A percentile compares a stretch with the other conserved stretches of the same genome.
These are phyloP conservation scores for Syrrhaptes paradoxus DNA, from an alignment of 2,113 vertebrate genomes.

Conservation along the genomic window DNA sequence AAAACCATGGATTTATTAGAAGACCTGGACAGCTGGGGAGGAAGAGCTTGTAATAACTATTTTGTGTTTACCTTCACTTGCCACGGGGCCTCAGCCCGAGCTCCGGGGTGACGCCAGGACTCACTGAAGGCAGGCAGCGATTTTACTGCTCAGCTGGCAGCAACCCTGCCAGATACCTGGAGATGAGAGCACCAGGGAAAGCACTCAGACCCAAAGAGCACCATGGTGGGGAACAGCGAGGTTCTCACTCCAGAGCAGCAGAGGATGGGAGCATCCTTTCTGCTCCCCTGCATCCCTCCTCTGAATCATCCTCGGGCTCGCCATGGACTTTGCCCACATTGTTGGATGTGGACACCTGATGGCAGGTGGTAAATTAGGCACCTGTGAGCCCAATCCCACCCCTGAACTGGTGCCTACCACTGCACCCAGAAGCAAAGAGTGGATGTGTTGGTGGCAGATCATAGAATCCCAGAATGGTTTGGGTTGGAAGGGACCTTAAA, in stretches of 20 bases:
- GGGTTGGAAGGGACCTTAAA: too few relatives aligned
- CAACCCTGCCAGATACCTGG: not conserved
- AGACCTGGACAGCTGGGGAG: conserved; percentile 43
- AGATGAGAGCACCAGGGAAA: not conserved
- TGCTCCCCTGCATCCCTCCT: not conserved
- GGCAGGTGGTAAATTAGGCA: not conserved
- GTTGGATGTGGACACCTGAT: not conserved
- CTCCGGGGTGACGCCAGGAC: not conserved
- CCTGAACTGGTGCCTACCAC: not conserved
- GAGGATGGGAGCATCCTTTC: not conserved
- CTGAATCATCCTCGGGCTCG: not conserved
- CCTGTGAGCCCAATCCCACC: not conserved
- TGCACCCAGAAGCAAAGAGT: not conserved
- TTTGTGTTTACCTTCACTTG: not conserved
- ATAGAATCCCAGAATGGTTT: too few relatives aligned
- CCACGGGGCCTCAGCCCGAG: not conserved
- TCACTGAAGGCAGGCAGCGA: not conserved
- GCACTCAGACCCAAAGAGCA: not conserved
- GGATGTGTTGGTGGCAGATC: not conserved
- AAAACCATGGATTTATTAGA: not conserved
- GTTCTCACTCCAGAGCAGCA: not conserved
- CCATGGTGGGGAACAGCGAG: fast-evolving
- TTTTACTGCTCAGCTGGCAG: not conserved
- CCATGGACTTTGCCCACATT: not conserved
- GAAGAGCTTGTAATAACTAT: not conserved